Percentiles rank a stretch among this genome's conserved stretches.
Conservation (phyloP, 2,888 invertebrate genomes). For the Formica aserva region DNA sequence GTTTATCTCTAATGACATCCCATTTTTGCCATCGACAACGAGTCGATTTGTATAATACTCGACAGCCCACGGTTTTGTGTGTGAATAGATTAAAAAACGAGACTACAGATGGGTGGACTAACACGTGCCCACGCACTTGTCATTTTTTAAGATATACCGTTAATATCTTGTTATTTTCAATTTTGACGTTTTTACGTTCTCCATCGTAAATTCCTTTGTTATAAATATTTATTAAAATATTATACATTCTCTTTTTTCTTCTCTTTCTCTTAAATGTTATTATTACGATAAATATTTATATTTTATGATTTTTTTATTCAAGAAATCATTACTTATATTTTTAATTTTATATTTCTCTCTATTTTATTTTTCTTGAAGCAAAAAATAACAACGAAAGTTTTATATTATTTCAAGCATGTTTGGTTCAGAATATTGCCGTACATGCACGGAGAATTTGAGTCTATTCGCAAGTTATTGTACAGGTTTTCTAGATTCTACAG, state of each 20-base stretch:
- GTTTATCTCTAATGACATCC: constrained; percentile 27
- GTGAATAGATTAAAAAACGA: constrained; percentile 19
- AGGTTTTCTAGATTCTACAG: not conserved
- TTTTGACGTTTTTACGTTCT: not conserved
- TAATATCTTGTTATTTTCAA: not conserved
- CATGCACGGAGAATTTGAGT: not conserved
- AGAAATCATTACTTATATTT: not conserved
- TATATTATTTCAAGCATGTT: not conserved
- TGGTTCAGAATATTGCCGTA: not conserved
- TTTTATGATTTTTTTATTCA: not conserved
- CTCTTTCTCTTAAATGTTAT: not conserved
- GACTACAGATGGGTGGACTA: not conserved
- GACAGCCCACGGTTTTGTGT: not conserved
- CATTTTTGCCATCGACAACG: constrained; percentile 30
- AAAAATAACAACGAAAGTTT: not conserved
- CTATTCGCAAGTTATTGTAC: constrained; percentile 9
- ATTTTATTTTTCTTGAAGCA: not conserved
- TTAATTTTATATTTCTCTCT: not conserved
- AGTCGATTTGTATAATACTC: constrained; percentile 24
- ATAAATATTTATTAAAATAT: not conserved
- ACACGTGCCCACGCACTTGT: constrained; percentile 12
- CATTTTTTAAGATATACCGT: constrained; percentile 13
- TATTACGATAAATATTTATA: not conserved
- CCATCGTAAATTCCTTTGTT: not conserved
- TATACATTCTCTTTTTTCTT: not conserved